phyloP scores from a whole-genome alignment of 2,113 vertebrate species.

The Dromaius novaehollandiae region DNA sequence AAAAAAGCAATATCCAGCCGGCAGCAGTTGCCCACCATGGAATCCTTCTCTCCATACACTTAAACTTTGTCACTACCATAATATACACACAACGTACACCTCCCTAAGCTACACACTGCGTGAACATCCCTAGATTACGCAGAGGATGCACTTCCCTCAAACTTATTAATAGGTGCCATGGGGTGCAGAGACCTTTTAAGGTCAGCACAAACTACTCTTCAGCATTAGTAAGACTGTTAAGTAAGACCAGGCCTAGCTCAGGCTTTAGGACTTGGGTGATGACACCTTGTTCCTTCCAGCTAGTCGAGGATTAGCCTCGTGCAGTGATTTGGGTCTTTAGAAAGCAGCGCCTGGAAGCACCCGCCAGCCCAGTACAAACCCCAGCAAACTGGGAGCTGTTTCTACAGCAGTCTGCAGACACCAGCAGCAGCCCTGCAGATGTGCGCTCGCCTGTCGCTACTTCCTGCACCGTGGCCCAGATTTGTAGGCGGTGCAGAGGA shows the following conservation, averaged over 20 bases:
- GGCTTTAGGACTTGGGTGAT: not conserved
- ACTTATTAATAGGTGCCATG: not conserved
- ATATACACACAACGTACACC: no score
- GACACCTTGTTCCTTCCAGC: not conserved
- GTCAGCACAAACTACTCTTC: not conserved
- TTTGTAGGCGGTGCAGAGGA: no score
- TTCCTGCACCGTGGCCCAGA: not conserved
- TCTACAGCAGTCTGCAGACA: no score
- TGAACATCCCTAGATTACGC: not conserved
- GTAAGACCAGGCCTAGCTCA: not conserved
- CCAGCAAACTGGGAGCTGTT: not conserved
- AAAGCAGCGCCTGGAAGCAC: not conserved
- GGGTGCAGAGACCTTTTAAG: no score
- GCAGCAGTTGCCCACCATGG: not conserved
- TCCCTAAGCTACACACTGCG: no score
- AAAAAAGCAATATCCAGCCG: not conserved
- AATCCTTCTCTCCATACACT: not conserved
- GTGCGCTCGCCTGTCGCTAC: not conserved
- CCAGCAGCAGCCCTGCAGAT: not conserved
- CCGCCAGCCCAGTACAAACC: not conserved
- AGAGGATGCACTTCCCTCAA: not conserved
- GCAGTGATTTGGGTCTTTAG: not conserved
- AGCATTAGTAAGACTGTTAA: not conserved
- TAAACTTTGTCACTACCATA: not conserved
- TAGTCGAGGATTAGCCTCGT: not conserved